These are phyloP conservation scores for Pachypeltis micranthus DNA, from an alignment of 1,140 invertebrate species.

Conservation along the genomic window DNA sequence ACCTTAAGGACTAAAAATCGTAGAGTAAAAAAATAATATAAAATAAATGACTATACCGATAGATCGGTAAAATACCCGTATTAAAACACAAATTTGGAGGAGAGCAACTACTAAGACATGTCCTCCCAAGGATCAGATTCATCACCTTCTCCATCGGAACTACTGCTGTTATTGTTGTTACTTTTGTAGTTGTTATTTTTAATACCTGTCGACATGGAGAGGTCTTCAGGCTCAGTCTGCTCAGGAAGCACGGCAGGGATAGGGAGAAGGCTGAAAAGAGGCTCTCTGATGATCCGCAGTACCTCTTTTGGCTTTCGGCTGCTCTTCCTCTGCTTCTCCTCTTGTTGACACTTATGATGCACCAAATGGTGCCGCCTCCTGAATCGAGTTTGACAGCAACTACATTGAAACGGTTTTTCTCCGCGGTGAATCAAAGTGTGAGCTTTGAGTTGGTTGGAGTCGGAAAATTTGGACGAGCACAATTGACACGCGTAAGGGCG, in stretches of 20 bases:
- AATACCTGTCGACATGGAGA: constrained; percentile 44
- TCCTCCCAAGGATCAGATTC: constrained; percentile 16
- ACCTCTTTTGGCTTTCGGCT: constrained; percentile 33
- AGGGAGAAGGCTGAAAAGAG: constrained; percentile 20
- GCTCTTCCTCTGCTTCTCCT: constrained; percentile 30
- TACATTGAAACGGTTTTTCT: constrained; percentile 76
- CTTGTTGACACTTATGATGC: constrained; percentile 60
- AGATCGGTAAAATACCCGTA: constrained; percentile 28
- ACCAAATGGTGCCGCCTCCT: constrained; percentile 69
- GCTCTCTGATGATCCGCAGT: constrained; percentile 30
- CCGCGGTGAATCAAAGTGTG: constrained; percentile 80
- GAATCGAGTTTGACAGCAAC: constrained; percentile 61
- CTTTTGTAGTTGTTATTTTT: constrained; percentile 23
- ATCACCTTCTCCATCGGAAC: constrained; percentile 14
- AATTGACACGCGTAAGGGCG: constrained; percentile 83
- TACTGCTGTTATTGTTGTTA: constrained; percentile 19
- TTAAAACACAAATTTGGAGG: constrained; percentile 8
- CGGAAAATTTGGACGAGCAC: constrained; percentile 81
- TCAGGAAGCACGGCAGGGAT: constrained; percentile 43
- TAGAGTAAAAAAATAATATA: constrained; percentile 18
- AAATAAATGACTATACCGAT: constrained; percentile 23
- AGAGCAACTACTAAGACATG: neutral
- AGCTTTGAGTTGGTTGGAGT: constrained; percentile 86
- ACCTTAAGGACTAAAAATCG: neutral
- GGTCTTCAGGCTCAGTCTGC: constrained; percentile 80